Conservation (phyloP, 2,797 vertebrate species). For the Acanthurus lineatus region DNA sequence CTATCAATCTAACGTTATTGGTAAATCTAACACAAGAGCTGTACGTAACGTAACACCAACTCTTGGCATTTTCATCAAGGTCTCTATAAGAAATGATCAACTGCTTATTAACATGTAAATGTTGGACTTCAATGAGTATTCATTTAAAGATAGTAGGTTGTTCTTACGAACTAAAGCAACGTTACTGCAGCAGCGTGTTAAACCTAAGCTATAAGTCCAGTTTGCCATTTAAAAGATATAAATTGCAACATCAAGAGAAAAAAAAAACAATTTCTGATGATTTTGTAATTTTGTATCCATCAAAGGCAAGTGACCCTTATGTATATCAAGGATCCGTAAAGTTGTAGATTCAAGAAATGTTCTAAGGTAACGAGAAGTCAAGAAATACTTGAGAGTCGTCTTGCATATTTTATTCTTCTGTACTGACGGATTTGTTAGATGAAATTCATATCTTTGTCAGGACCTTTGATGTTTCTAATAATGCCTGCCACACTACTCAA, state of each 20-base stretch:
- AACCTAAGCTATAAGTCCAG: conserved; percentile 6
- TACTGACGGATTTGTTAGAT: not conserved
- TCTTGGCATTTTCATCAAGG: not conserved
- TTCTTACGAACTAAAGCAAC: not conserved
- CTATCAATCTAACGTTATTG: conserved; percentile 4
- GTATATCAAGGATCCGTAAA: not conserved
- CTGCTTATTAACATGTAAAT: not conserved
- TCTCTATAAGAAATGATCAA: no score
- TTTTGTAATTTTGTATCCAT: not conserved
- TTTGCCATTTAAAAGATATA: not conserved
- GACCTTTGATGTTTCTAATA: not conserved
- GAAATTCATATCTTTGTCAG: not conserved
- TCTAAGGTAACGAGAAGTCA: not conserved
- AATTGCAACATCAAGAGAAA: not conserved
- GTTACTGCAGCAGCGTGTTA: conserved; percentile 1
- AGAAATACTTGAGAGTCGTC: not conserved
- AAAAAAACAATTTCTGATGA: conserved; percentile 6
- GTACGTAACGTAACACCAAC: not conserved
- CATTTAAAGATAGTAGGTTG: not conserved
- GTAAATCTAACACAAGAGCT: not conserved
- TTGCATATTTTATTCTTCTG: not conserved
- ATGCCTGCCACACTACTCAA: not conserved
- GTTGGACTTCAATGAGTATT: not conserved
- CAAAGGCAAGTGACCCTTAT: not conserved
- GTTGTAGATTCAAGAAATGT: not conserved